phyloP scores from a whole-genome alignment of 2,888 invertebrate genomes.

The Dicranocentrus wangi region DNA sequence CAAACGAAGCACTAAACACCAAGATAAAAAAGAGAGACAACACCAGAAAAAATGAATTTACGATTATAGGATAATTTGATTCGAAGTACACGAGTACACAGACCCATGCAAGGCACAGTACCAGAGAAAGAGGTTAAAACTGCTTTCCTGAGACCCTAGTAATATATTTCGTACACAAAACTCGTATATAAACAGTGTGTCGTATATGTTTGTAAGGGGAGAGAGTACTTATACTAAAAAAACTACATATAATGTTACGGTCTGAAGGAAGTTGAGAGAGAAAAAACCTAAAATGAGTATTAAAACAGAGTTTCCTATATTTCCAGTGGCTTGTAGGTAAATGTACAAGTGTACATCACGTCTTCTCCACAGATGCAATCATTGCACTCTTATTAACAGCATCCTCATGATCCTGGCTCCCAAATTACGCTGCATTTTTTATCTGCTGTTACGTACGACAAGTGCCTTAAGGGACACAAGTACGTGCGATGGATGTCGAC shows the following conservation, averaged over 20 bases:
- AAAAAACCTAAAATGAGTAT: slow-evolving; percentile 14
- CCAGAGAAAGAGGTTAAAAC: slow-evolving; percentile 32
- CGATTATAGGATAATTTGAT: slow-evolving; percentile 72
- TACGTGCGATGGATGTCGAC: slow-evolving; percentile 63
- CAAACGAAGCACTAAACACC: slow-evolving; percentile 51
- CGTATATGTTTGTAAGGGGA: no score
- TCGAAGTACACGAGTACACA: slow-evolving; percentile 67
- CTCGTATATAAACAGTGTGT: not conserved
- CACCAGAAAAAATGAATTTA: slow-evolving; percentile 66
- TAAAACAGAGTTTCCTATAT: not conserved
- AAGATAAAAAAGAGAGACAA: slow-evolving; percentile 36
- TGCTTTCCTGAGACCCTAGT: slow-evolving; percentile 11
- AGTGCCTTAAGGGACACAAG: slow-evolving; percentile 60
- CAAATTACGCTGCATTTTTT: slow-evolving; percentile 57
- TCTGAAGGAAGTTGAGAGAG: slow-evolving; percentile 2
- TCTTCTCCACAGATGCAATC: slow-evolving; percentile 41
- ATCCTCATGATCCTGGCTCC: slow-evolving; percentile 55
- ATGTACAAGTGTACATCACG: slow-evolving; percentile 26
- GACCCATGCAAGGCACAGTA: no score
- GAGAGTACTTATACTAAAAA: no score
- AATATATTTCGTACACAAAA: not conserved
- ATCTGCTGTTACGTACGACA: slow-evolving; percentile 34
- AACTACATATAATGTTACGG: no score
- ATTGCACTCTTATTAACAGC: slow-evolving; percentile 58
- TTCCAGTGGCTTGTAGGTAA: not conserved